Percentiles rank a stretch among this genome's conserved stretches.
These are phyloP conservation scores for Palythoa grandis DNA, from an alignment of 92 coral and sea anemone genomes.

Conservation along the genomic window DNA sequence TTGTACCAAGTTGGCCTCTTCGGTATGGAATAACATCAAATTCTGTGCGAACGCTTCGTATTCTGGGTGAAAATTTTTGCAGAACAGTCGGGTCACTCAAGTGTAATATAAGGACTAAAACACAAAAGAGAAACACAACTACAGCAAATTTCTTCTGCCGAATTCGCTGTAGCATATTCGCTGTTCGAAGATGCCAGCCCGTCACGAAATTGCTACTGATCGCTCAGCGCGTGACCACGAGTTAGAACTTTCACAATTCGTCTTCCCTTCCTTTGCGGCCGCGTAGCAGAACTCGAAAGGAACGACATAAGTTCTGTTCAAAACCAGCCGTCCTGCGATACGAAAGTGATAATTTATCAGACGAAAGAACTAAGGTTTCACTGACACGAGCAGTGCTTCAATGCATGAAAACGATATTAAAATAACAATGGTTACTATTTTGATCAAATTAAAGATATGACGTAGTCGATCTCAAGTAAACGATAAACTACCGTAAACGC, in stretches of 20 bases:
- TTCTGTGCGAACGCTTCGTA: not conserved
- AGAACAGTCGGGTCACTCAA: slow-evolving; percentile 22
- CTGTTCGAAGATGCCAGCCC: not conserved
- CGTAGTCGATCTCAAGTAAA: not conserved
- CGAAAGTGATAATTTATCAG: not conserved
- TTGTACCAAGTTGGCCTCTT: not conserved
- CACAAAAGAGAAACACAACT: slow-evolving; percentile 1
- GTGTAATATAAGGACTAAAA: slow-evolving; percentile 11
- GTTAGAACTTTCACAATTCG: not conserved
- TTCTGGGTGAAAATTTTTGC: not conserved
- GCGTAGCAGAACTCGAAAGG: not conserved
- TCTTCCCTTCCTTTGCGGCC: not conserved
- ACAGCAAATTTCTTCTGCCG: slow-evolving; percentile 19
- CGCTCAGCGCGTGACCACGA: slow-evolving; percentile 4
- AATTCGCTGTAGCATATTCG: slow-evolving; percentile 16
- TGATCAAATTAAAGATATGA: not conserved
- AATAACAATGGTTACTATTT: not conserved
- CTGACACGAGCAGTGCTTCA: not conserved
- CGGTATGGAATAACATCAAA: not conserved
- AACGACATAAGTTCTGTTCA: not conserved
- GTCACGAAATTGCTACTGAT: too few species aligned
- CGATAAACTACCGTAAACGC: too few species aligned
- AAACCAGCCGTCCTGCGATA: not conserved
- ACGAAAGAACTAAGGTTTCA: not conserved
- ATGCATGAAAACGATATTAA: slow-evolving; percentile 9